Base-by-base conservation (phyloP, 2,888 invertebrate species). In the Anorthoa munda region DNA sequence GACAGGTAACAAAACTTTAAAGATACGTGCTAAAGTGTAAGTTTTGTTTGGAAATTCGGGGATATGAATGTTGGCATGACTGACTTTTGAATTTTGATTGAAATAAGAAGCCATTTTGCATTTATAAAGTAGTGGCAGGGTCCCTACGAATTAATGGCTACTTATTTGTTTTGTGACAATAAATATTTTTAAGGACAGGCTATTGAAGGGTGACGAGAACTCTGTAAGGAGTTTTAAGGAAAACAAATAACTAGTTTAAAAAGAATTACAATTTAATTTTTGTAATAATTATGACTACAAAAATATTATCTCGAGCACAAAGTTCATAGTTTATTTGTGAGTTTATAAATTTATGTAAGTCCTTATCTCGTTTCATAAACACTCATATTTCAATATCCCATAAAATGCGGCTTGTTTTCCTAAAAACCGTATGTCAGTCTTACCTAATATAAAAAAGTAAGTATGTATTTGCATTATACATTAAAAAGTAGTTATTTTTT, bases 401-500 rank as follows among this genome's bases (percentile, higher is more conserved):
- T 26, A 11, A 63, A 60, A 58, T n/a, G 18, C 13, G 0, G 4
- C 18, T 3, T 39, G 9, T 65, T 79, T 77, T 53, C 4, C 13
- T 58, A 15, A 56, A 66, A 78, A 51, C 17, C 18, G 31, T 18
- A 15, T 48, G 58, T 58, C 72, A 72, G 61, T 72, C 46, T 56
- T 46, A 63, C 3, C 51, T 13, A 23, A 56, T 3, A 48, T 53
- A 50, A 66, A 60, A 64, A 60, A 46, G 17, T 60, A 66, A 69
- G 58, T 74, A 66, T 79, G 79, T 80, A 67, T 85, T 60, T 81
- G 65, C 51, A 67, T 75, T 64, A 77, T 81, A 80, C 77, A 75
- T 72, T 56, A 66, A 73, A 74, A 81, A 72, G 66, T 80, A 82
- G 74, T 79, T 79, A 76, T 76, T 72, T 79, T 75, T 72, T 79